Conservation (phyloP, 2,888 invertebrate genomes). For the Ecliptopera silaceata region DNA sequence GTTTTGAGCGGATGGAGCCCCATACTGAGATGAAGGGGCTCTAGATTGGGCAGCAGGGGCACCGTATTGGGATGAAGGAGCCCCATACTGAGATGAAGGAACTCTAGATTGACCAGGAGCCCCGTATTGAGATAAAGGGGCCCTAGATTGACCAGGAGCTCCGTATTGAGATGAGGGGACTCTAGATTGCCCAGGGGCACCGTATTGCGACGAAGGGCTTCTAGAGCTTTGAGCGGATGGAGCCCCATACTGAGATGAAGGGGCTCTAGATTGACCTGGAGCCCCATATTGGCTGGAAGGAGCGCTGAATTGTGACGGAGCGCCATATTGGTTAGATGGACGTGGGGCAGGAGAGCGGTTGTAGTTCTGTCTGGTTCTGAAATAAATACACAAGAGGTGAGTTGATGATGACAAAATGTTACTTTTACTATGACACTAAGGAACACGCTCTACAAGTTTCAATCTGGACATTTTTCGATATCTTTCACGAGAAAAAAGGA, state of each 20-base stretch:
- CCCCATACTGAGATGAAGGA: conserved; percentile 41
- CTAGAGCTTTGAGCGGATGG: conserved; percentile 43
- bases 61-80: conserved; percentile 56
- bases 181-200: conserved; percentile 18
- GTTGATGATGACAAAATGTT: background rate
- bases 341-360: conserved; percentile 28
- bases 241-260: conserved; percentile 57
- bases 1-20: conserved; percentile 50
- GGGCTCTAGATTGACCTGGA: conserved; percentile 37
- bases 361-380: conserved; percentile 54
- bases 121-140: conserved; percentile 56
- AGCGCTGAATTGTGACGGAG: conserved; percentile 14
- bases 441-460: too few relatives aligned
- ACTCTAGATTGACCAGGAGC: conserved; percentile 49
- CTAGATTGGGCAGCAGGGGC: conserved; percentile 47
- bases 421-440: too few relatives aligned
- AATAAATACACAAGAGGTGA: conserved; percentile 18
- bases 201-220: conserved; percentile 25
- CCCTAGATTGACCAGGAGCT: conserved; percentile 49
- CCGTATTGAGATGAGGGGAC: conserved; percentile 53
- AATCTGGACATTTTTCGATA: too few relatives aligned
- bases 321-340: conserved; percentile 56
- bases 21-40: conserved; percentile 52
- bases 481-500: too few relatives aligned
- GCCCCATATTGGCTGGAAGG: conserved; percentile 30